phyloP scores from a whole-genome alignment of 2,113 vertebrate genomes.

The Chitala chitala region DNA sequence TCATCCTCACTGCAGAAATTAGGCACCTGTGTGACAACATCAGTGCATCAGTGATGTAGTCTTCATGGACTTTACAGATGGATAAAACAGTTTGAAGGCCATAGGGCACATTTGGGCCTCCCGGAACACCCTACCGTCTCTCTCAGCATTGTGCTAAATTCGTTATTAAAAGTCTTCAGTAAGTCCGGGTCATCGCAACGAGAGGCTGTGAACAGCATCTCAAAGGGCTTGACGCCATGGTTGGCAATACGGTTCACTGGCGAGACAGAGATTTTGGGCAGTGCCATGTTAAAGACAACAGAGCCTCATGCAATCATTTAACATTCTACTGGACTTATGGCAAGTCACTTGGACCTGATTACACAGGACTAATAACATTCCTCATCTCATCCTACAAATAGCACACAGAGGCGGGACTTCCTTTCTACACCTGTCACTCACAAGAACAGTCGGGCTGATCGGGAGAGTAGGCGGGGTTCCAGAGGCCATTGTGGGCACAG shows the following conservation, averaged over 20 bases:
- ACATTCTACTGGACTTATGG: not conserved
- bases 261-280: not conserved
- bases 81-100: no score
- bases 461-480: conserved; percentile 76
- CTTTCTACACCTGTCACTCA: conserved; percentile 50
- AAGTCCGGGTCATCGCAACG: conserved; percentile 81
- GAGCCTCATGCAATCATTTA: not conserved
- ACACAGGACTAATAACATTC: not conserved
- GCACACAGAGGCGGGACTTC: not conserved
- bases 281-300: not conserved
- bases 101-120: not conserved
- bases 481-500: conserved; percentile 80
- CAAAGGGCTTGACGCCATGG: conserved; percentile 91
- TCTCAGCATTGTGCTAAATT: conserved; percentile 80
- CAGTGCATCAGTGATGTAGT: no score
- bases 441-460: conserved; percentile 86
- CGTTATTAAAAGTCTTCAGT: conserved; percentile 78
- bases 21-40: conserved; percentile 69
- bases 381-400: no score
- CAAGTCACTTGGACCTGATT: no score
- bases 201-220: conserved; percentile 91
- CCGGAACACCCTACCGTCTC: conserved; percentile 71
- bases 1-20: conserved; percentile 81
- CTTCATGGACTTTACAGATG: no score
- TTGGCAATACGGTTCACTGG: conserved; percentile 92